phyloP scores from a whole-genome alignment of 2,888 invertebrate species.

The Biston stratarius region DNA sequence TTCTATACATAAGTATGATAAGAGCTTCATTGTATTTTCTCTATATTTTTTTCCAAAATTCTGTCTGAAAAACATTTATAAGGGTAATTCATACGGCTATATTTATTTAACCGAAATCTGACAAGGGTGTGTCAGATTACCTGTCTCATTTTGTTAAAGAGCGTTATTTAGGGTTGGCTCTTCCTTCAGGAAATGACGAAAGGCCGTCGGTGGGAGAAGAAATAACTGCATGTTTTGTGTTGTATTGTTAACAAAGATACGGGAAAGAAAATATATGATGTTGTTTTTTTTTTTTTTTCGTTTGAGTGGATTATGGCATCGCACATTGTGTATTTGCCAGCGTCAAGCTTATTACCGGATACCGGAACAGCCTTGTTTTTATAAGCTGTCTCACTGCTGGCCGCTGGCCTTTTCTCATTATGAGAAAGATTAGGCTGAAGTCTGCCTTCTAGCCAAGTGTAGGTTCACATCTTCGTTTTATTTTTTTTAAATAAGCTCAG shows the following conservation, averaged over 20 bases:
- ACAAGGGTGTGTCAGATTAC: conserved; percentile 34
- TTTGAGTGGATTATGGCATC: too few species aligned
- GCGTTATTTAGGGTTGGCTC: conserved; percentile 20
- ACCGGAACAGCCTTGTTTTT: too few species aligned
- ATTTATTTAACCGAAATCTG: conserved; percentile 29
- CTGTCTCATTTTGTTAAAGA: conserved; percentile 30
- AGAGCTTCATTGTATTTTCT: too few species aligned
- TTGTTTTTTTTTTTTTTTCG: background rate
- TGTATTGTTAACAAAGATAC: background rate
- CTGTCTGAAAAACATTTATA: conserved; percentile 22
- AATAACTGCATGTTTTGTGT: background rate
- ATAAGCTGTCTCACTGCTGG: too few species aligned
- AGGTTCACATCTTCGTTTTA: too few species aligned
- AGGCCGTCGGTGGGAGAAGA: background rate
- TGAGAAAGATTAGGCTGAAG: too few species aligned
- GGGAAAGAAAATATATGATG: background rate
- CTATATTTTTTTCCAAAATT: conserved; percentile 1
- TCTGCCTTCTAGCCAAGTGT: too few species aligned
- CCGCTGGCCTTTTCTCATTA: too few species aligned
- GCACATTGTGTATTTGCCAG: too few species aligned
- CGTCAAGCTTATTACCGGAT: too few species aligned
- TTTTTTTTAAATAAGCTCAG: too few species aligned
- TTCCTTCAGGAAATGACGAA: background rate
- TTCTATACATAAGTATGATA: too few species aligned
- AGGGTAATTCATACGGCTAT: conserved; percentile 25